Percentiles rank a stretch among this genome's conserved stretches.
phyloP scores from a whole-genome alignment of 2,888 invertebrate species.

The Pyrochroa serraticornis region DNA sequence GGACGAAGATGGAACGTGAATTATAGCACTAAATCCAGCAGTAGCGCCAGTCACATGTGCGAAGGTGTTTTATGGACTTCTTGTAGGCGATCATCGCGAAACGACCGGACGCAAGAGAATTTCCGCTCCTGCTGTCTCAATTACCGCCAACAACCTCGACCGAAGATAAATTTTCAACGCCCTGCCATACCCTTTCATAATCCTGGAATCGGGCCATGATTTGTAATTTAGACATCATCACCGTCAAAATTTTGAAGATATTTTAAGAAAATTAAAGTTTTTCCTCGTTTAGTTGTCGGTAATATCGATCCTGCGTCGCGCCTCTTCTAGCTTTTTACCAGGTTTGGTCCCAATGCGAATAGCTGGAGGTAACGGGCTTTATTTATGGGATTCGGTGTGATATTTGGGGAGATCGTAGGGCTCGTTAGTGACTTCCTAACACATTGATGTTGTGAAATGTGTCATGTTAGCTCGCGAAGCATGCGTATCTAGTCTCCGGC shows the following conservation, averaged over 20 bases:
- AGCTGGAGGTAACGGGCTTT: background rate
- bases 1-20: slow-evolving; percentile 38
- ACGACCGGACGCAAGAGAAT: slow-evolving; percentile 24
- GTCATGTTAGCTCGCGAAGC: slow-evolving; percentile 55
- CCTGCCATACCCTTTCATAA: too few relatives aligned
- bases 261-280: too few relatives aligned
- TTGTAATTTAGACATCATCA: too few relatives aligned
- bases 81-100: slow-evolving; percentile 42
- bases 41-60: slow-evolving; percentile 52
- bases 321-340: too few relatives aligned
- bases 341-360: too few relatives aligned
- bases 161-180: too few relatives aligned
- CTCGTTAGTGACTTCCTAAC: slow-evolving; percentile 59
- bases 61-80: slow-evolving; percentile 49
- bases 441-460: slow-evolving; percentile 58
- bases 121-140: slow-evolving; percentile 13
- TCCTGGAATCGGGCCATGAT: too few relatives aligned
- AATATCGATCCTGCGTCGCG: too few relatives aligned
- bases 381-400: slow-evolving; percentile 23
- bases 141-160: background rate
- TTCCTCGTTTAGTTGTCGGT: too few relatives aligned
- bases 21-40: slow-evolving; percentile 44
- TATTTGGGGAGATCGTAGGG: slow-evolving; percentile 35
- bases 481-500: slow-evolving; percentile 46
- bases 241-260: too few relatives aligned